Conservation (phyloP, 2,113 vertebrate genomes). For the Microcebus griseorufus region DNA sequence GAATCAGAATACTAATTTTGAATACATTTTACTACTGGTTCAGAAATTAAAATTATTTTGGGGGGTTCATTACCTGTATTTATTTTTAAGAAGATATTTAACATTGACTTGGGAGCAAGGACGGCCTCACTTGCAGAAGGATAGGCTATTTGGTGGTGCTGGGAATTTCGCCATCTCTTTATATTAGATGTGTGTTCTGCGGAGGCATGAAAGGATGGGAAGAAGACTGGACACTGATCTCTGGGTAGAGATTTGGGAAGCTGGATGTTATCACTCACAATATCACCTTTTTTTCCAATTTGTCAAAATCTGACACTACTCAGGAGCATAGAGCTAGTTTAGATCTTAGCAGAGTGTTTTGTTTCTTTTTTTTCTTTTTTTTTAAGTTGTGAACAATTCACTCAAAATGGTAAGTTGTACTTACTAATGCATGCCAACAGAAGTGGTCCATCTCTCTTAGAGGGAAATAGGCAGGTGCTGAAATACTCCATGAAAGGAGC, state of each 20-base stretch:
- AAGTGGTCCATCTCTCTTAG: constrained; percentile 79
- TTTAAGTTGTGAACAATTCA: neutral
- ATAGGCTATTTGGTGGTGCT: neutral
- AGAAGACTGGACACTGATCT: neutral
- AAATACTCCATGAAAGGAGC: constrained; percentile 90
- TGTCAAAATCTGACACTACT: neutral
- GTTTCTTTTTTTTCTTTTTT: neutral
- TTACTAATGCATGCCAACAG: constrained; percentile 89
- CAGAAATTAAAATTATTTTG: constrained; percentile 30
- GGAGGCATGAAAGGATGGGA: neutral
- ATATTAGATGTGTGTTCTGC: neutral
- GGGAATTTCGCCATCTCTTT: neutral
- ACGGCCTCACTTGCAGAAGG: neutral
- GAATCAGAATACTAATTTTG: neutral
- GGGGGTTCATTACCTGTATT: neutral
- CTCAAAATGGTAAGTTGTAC: constrained; percentile 61
- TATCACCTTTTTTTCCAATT: neutral
- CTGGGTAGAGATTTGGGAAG: neutral
- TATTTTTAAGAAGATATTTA: neutral
- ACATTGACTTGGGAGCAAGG: neutral
- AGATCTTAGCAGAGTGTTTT: neutral
- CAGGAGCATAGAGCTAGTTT: neutral
- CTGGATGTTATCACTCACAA: neutral
- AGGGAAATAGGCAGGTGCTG: constrained; percentile 82
- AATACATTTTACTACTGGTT: constrained; percentile 18